A percentile compares a stretch with the other conserved stretches of the same genome.
These are phyloP conservation scores for Anguilla pacifica DNA, from an alignment of 2,797 vertebrate genomes.

Conservation along the genomic window DNA sequence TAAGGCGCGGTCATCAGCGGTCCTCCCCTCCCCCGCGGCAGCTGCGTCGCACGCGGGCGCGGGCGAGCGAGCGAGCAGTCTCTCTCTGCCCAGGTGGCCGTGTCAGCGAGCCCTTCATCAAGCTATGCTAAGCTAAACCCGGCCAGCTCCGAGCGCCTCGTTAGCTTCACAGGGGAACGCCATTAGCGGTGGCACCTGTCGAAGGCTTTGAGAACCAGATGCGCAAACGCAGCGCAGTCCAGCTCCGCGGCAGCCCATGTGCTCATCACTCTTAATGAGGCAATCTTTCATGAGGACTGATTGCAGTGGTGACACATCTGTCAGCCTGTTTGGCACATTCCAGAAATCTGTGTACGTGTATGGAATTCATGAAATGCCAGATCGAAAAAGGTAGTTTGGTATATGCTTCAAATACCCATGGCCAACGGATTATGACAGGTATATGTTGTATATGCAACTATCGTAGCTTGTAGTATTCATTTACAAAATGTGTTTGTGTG, in stretches of 20 bases:
- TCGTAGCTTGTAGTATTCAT: background rate
- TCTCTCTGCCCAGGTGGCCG: background rate
- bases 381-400: background rate
- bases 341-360: background rate
- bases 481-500: background rate
- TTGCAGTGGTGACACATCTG: background rate
- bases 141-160: background rate
- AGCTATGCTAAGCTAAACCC: background rate
- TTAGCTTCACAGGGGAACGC: background rate
- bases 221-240: background rate
- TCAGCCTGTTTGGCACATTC: background rate
- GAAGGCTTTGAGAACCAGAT: background rate
- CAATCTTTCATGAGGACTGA: background rate
- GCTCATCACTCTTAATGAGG: background rate
- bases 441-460: background rate
- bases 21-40: background rate
- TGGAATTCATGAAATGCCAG: background rate
- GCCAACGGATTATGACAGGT: background rate
- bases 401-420: background rate
- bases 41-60: constrained; percentile 22
- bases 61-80: background rate
- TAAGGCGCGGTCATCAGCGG: background rate
- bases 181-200: background rate
- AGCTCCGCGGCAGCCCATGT: background rate
- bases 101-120: background rate